Evolutionary conservation across 1,140 invertebrate species (phyloP).

Genomic region (Sycophaga agraensis): DNA sequence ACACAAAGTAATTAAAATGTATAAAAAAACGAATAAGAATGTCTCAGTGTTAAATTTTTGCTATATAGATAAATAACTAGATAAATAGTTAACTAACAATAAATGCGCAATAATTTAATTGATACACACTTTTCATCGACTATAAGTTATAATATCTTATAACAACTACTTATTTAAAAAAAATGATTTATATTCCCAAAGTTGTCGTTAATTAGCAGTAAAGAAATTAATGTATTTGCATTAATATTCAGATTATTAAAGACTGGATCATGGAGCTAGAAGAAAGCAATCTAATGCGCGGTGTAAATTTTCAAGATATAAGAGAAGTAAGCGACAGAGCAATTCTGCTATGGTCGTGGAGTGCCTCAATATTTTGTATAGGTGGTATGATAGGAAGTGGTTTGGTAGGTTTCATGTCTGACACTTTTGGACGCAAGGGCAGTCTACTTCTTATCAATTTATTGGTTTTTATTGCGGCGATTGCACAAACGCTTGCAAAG

Average conservation of each 20-base stretch:
- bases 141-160: too few species aligned
- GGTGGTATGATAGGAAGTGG: constrained; percentile 90
- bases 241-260: constrained; percentile 25
- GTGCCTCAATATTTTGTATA: constrained; percentile 83
- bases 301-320: constrained; percentile 30
- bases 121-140: too few species aligned
- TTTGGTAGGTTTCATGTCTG: constrained; percentile 73
- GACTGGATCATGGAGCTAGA: constrained; percentile 13
- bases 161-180: not conserved
- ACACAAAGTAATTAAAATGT: too few species aligned
- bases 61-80: too few species aligned
- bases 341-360: constrained; percentile 72
- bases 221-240: too few species aligned
- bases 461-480: constrained; percentile 70
- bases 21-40: too few species aligned
- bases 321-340: constrained; percentile 41
- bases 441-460: constrained; percentile 81
- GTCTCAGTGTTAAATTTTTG: too few species aligned
- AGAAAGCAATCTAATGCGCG: not conserved
- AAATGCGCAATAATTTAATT: too few species aligned
- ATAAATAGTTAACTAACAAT: too few species aligned
- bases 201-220: too few species aligned
- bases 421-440: constrained; percentile 78
- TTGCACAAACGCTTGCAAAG: constrained; percentile 65
- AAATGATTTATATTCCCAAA: not conserved